Evolutionary conservation across 2,888 invertebrate genomes (phyloP).

Genomic region (Strigamia crassipes): DNA sequence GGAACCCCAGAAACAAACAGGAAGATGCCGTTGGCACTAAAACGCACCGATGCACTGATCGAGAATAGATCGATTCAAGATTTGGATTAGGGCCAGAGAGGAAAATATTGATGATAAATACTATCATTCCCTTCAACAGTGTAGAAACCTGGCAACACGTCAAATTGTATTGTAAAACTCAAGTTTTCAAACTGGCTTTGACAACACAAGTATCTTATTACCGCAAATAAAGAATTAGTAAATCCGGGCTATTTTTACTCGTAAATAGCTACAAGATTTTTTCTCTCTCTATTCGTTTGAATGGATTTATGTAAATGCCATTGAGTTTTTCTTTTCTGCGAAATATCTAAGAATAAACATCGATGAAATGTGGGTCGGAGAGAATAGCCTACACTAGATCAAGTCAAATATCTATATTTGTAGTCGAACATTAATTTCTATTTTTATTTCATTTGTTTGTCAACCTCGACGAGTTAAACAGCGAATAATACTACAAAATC

Average conservation of each 20-base stretch:
- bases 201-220: background rate
- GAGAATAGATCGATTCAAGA: background rate
- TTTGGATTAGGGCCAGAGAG: background rate
- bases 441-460: background rate
- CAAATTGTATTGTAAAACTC: background rate
- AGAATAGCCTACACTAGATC: background rate
- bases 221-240: background rate
- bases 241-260: background rate
- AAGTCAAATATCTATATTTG: background rate
- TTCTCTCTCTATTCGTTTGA: background rate
- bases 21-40: background rate
- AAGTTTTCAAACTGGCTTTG: background rate
- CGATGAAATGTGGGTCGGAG: background rate
- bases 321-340: background rate
- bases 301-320: background rate
- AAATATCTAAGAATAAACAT: background rate
- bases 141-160: background rate
- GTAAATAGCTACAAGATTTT: background rate
- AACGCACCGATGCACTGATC: constrained; percentile 8
- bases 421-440: background rate
- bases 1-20: background rate
- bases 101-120: constrained; percentile 5
- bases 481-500: background rate
- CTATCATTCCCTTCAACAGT: background rate
- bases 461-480: background rate